phyloP scores from a whole-genome alignment of 2,888 invertebrate genomes.

The Nomada hirtipes region DNA sequence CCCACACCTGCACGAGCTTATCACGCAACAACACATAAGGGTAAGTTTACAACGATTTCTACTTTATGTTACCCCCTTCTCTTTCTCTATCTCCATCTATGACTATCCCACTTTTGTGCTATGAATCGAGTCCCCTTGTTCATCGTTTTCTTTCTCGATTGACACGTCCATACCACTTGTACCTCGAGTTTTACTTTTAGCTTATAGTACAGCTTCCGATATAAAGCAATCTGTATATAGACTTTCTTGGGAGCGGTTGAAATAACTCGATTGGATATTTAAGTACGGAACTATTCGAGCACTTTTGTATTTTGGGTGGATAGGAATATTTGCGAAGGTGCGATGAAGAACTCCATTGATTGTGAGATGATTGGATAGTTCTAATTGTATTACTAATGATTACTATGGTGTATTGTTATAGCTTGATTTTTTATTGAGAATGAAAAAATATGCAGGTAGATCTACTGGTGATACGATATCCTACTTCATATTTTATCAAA shows the following conservation, averaged over 20 bases:
- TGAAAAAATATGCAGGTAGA: no score
- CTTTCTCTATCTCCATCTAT: not conserved
- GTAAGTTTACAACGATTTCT: constrained; percentile 80
- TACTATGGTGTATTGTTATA: no score
- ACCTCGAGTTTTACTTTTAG: constrained; percentile 9
- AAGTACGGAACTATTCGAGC: not conserved
- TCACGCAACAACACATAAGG: constrained; percentile 86
- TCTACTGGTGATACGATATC: no score
- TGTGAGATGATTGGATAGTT: not conserved
- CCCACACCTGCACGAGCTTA: constrained; percentile 80
- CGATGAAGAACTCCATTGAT: no score
- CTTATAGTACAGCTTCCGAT: constrained; percentile 12
- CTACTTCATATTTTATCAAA: no score
- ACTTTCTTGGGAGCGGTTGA: not conserved
- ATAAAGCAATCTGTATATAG: not conserved
- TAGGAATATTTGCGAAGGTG: not conserved
- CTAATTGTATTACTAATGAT: not conserved
- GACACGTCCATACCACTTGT: constrained; percentile 2
- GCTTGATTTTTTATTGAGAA: no score
- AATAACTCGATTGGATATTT: constrained; percentile 2
- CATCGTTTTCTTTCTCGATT: not conserved
- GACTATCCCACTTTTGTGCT: not conserved
- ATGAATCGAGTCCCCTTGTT: not conserved
- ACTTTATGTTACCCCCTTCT: constrained; percentile 26
- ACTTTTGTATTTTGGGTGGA: constrained; percentile 7